These are phyloP conservation scores for Sphaeridia pumilis DNA, from an alignment of 2,888 invertebrate species.

Conservation along the genomic window DNA sequence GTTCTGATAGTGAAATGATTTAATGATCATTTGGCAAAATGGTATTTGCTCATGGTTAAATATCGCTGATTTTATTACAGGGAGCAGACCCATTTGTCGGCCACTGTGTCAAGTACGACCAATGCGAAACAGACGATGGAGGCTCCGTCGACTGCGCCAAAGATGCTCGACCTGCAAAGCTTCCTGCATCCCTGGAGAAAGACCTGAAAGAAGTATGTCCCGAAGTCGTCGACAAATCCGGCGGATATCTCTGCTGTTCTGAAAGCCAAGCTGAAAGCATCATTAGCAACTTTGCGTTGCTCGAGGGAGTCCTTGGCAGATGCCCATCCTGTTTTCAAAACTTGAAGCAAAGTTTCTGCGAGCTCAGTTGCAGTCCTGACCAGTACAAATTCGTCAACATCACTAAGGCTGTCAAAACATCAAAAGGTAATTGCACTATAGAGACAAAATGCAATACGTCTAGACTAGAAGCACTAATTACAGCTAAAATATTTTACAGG, in stretches of 20 bases:
- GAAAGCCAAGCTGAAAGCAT: slow-evolving; percentile 24
- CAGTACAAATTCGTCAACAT: slow-evolving; percentile 51
- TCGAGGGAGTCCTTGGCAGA: slow-evolving; percentile 56
- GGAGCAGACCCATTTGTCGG: background rate
- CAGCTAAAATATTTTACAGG: slow-evolving; percentile 1
- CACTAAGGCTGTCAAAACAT: slow-evolving; percentile 19
- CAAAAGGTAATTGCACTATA: slow-evolving; percentile 6
- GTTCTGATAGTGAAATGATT: no score
- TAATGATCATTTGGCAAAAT: no score
- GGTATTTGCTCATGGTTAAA: no score
- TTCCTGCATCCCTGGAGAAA: slow-evolving; percentile 12
- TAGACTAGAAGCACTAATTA: background rate
- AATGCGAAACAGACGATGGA: slow-evolving; percentile 20
- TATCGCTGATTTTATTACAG: slow-evolving; percentile 1
- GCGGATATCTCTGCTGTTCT: slow-evolving; percentile 29
- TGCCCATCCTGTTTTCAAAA: slow-evolving; percentile 75
- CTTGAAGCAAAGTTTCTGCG: slow-evolving; percentile 62
- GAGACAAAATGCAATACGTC: background rate
- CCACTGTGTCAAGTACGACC: slow-evolving; percentile 29
- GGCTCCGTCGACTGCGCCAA: slow-evolving; percentile 24
- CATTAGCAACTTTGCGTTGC: slow-evolving; percentile 39
- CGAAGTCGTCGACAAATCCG: slow-evolving; percentile 28
- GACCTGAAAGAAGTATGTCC: slow-evolving; percentile 23
- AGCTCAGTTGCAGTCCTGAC: slow-evolving; percentile 63
- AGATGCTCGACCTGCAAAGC: slow-evolving; percentile 19